Evolutionary conservation across 2,113 vertebrate species (phyloP), one percentile per base, ranked within the genome.

Genomic region (Monopterus albus): DNA sequence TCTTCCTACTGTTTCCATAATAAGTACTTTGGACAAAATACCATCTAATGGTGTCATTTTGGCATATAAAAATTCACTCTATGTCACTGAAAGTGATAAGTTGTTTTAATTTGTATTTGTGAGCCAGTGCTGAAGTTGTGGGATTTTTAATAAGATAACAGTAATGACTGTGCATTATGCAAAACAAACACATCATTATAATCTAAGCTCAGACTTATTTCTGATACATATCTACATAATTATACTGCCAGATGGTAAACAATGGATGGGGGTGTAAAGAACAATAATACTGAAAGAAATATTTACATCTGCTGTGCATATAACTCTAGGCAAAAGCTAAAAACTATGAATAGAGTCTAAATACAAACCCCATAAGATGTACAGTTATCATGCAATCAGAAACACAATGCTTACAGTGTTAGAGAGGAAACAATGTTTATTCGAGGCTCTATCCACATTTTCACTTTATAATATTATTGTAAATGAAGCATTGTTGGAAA

Each of bases 241-340:
- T 72, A 69, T 43, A 11, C 31, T 29, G 65, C 21, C 26, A 35
- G 36, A 59, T 21, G 65, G 53, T 45, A 72, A 78, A 78, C 35
- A 78, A 20, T 76, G 81, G 82, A 78, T 84, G 79, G 79, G 21
- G n/a, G 15, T 5, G 13, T n/a, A 35, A 65, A 18, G 59, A n/a
- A n/a, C n/a, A n/a, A n/a, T 8, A 49, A 26, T 11, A n/a, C n/a
- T 60, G 40, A 55, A 42, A 42, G 29, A 35, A 9, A 71, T 71
- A 67, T 61, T 42, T 49, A 47, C 39, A 49, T 17, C 20, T 47
- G 11, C 25, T 26, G 42, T 18, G 31, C 9, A 10, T 45, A 73
- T 60, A 38, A 72, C 18, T 56, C 12, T 18, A 29, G 33, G 14
- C 20, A 42, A 31, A 35, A 25, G 56, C 23, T 26, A 65, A 5